phyloP scores from a whole-genome alignment of 2,888 invertebrate species.

The Macrosiphum euphorbiae region DNA sequence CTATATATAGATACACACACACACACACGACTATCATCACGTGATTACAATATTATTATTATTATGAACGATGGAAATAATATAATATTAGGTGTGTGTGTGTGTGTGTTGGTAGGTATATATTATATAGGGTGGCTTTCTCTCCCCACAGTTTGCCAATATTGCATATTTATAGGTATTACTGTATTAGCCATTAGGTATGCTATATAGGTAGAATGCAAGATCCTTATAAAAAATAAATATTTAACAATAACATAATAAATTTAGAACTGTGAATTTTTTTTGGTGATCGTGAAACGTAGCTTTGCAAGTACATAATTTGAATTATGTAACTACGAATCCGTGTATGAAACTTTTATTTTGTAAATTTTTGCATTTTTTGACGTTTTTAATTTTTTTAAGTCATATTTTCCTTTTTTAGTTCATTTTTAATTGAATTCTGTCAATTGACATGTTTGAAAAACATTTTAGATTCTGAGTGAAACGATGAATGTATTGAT shows the following conservation, averaged over 20 bases:
- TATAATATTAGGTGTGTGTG: not conserved
- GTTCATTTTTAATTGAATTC: too few relatives aligned
- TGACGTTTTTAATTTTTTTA: too few relatives aligned
- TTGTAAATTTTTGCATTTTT: too few relatives aligned
- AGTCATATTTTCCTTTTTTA: too few relatives aligned
- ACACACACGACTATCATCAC: not conserved
- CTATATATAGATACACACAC: not conserved
- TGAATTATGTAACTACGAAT: too few relatives aligned
- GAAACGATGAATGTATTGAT: too few relatives aligned
- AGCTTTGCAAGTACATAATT: too few relatives aligned
- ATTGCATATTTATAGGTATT: not conserved
- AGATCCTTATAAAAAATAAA: not conserved
- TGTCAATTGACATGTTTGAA: too few relatives aligned
- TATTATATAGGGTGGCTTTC: not conserved
- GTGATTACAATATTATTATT: not conserved
- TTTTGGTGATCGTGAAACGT: too few relatives aligned
- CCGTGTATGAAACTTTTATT: too few relatives aligned
- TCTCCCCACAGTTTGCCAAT: not conserved
- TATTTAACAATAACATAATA: not conserved
- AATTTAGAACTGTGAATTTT: too few relatives aligned
- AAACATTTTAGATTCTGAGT: too few relatives aligned
- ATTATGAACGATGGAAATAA: not conserved
- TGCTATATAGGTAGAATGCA: not conserved
- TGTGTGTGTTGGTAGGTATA: not conserved
- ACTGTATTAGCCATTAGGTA: not conserved